phyloP scores from a whole-genome alignment of 2,113 vertebrate species.

The Otus sunia region DNA sequence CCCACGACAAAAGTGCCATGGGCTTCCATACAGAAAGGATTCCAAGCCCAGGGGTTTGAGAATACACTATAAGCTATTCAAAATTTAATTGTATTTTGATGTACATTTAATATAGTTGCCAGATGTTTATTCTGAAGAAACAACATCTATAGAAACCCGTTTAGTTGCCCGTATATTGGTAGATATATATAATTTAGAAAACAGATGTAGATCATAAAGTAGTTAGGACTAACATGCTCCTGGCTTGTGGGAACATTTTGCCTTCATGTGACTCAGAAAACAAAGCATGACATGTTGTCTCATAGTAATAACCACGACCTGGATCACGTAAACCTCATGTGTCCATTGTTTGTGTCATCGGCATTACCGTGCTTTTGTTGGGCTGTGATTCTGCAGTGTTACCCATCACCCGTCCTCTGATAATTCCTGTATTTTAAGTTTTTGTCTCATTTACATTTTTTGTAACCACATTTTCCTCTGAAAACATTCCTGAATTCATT shows the following conservation, averaged over 20 bases:
- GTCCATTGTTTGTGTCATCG: not conserved
- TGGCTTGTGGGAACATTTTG: not conserved
- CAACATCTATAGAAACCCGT: not conserved
- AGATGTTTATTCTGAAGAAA: not conserved
- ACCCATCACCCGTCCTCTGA: not conserved
- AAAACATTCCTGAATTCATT: not conserved
- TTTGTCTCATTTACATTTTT: not conserved
- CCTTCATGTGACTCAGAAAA: not conserved
- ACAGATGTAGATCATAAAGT: not conserved
- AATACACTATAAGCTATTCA: accelerated
- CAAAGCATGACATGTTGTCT: not conserved
- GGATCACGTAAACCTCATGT: not conserved
- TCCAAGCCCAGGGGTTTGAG: not conserved
- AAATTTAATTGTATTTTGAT: not conserved
- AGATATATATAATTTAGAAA: not conserved
- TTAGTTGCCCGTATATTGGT: not conserved
- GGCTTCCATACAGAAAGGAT: not conserved
- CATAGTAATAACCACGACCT: not conserved
- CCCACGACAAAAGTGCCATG: not conserved
- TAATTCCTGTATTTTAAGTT: not conserved
- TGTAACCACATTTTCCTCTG: not conserved
- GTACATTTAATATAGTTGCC: not conserved
- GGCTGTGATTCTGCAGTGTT: not conserved
- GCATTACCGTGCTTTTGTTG: not conserved
- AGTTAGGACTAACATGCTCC: not conserved